Evolutionary conservation across 37 sponge, comb jelly and placozoan genomes (phyloP).

Genomic region (Amphimedon queenslandica): DNA sequence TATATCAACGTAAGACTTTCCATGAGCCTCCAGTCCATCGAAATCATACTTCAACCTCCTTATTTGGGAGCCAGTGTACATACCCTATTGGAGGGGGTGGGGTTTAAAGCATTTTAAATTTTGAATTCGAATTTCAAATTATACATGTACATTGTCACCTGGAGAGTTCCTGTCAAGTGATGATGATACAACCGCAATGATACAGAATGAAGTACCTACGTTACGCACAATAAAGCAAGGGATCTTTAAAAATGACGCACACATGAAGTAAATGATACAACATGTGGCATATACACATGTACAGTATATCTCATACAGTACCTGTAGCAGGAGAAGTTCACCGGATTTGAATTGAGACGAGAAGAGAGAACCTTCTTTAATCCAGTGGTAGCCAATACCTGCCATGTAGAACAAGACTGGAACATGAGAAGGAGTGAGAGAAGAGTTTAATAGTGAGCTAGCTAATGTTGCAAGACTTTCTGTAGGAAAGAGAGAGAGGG

Average conservation of each 20-base stretch:
- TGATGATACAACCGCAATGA: constrained; percentile 54
- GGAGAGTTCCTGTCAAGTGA: constrained; percentile 16
- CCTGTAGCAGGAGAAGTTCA: constrained; percentile 55
- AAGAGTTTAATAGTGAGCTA: constrained; percentile 44
- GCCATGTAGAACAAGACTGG: constrained; percentile 66
- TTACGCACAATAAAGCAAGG: not conserved
- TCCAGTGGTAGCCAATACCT: constrained; percentile 67
- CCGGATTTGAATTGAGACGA: constrained; percentile 24
- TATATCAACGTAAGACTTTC: constrained; percentile 31
- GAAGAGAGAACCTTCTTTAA: constrained; percentile 51
- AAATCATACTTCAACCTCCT: constrained; percentile 42
- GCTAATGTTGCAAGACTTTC: constrained; percentile 23
- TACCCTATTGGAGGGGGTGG: not conserved
- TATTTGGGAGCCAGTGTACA: constrained; percentile 25
- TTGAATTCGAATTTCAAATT: not conserved
- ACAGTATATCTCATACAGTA: not conserved
- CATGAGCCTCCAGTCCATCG: constrained; percentile 21
- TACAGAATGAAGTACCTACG: constrained; percentile 42
- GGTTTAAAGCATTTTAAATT: not conserved
- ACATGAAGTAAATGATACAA: not conserved
- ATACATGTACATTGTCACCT: constrained; percentile 7
- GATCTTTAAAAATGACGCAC: too few species aligned
- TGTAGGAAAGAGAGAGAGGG: not conserved
- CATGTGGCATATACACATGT: not conserved
- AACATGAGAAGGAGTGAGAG: constrained; percentile 55